Evolutionary conservation across 2,888 invertebrate genomes (phyloP).

Genomic region (Neria commutata): DNA sequence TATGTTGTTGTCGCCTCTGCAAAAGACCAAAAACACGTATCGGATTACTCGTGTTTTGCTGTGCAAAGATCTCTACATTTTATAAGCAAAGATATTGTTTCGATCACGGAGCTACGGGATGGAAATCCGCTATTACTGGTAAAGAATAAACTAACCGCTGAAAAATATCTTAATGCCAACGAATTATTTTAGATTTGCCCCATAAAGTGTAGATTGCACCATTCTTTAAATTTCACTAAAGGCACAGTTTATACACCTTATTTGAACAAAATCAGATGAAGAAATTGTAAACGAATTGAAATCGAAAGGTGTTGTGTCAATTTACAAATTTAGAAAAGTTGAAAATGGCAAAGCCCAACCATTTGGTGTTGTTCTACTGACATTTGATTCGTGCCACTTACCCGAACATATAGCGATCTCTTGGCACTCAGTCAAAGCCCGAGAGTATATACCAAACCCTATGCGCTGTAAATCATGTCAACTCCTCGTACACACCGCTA

Average conservation of each 20-base stretch:
- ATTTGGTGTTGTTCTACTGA: constrained; percentile 8
- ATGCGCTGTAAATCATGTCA: not conserved
- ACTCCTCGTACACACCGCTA: not conserved
- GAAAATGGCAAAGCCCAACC: constrained; percentile 5
- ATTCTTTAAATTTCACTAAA: constrained; percentile 12
- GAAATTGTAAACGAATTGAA: constrained; percentile 25
- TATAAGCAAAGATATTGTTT: constrained; percentile 11
- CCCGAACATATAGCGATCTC: not conserved
- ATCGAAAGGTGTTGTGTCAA: constrained; percentile 18
- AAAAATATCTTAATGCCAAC: too few species aligned
- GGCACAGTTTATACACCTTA: constrained; percentile 19
- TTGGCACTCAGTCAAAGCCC: not conserved
- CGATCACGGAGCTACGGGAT: constrained; percentile 2
- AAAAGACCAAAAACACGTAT: not conserved
- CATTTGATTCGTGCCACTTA: constrained; percentile 11
- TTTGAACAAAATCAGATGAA: constrained; percentile 14
- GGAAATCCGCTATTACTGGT: constrained; percentile 13
- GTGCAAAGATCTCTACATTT: constrained; percentile 8
- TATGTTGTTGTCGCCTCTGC: constrained; percentile 4
- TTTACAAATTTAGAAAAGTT: constrained; percentile 22
- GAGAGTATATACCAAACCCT: not conserved
- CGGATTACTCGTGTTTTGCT: constrained; percentile 9
- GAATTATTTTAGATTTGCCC: too few species aligned
- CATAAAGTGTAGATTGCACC: not conserved
- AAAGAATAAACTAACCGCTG: too few species aligned